Evolutionary conservation across 2,113 vertebrate genomes (phyloP).

Genomic region (Ictalurus punctatus): DNA sequence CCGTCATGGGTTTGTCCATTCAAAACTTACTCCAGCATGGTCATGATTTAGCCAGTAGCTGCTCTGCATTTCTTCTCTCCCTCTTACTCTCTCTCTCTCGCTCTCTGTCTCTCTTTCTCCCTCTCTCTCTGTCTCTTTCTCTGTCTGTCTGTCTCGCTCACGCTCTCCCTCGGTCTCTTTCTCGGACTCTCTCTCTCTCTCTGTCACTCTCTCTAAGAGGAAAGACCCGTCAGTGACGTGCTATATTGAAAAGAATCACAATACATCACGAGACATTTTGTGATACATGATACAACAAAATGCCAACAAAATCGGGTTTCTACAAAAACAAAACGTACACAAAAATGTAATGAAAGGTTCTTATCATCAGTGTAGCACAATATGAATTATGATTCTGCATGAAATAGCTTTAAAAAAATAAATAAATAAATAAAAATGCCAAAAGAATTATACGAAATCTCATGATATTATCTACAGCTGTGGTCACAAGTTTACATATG

Average conservation of each 20-base stretch:
- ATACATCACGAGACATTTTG: neutral
- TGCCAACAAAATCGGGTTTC: neutral
- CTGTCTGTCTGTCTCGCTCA: no score
- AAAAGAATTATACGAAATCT: neutral
- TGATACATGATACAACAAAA: neutral
- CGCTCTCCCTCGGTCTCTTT: no score
- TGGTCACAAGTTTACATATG: no score
- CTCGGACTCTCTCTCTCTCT: no score
- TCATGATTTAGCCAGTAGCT: slow-evolving; percentile 6
- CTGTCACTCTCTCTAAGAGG: neutral
- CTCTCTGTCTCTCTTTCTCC: no score
- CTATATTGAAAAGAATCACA: neutral
- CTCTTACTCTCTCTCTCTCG: no score
- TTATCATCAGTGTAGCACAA: neutral
- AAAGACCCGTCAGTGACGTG: neutral
- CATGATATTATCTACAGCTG: neutral
- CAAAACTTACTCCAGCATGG: neutral
- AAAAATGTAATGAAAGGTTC: neutral
- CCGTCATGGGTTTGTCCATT: neutral
- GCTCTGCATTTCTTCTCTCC: neutral
- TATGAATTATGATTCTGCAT: neutral
- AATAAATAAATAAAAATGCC: neutral
- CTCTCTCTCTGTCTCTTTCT: no score
- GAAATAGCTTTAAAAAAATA: neutral
- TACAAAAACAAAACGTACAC: neutral